phyloP scores from a whole-genome alignment of 2,113 vertebrate genomes.

The Oceanites oceanicus region DNA sequence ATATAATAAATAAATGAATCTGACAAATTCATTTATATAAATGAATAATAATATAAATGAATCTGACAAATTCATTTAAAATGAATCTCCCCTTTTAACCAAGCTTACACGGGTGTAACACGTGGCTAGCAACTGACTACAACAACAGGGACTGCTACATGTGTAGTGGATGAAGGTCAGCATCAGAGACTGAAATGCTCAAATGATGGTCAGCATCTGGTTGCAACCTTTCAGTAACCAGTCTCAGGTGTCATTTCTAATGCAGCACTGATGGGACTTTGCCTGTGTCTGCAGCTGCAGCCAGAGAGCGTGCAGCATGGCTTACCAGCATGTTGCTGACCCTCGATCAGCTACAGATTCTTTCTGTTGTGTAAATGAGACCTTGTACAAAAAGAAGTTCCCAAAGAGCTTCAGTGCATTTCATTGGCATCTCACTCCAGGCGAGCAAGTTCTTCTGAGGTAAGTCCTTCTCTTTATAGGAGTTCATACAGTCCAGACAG shows the following conservation, averaged over 20 bases:
- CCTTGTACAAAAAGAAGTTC: not conserved
- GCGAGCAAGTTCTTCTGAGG: not conserved
- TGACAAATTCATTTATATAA: not conserved
- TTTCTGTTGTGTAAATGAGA: not conserved
- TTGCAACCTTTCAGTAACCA: not conserved
- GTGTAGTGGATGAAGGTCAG: not conserved
- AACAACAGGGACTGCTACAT: not conserved
- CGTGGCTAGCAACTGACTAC: not conserved
- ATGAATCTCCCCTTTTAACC: not conserved
- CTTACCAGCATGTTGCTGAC: not conserved
- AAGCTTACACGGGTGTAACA: not conserved
- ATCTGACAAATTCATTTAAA: not conserved
- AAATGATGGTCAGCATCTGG: not conserved
- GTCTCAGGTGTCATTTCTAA: not conserved
- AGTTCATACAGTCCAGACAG: not conserved
- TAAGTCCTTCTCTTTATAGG: not conserved
- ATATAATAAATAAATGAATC: too few species aligned
- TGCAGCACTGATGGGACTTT: not conserved
- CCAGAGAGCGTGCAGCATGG: not conserved
- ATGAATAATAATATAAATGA: too few species aligned
- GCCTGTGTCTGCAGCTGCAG: not conserved
- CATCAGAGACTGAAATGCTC: not conserved
- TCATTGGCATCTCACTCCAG: not conserved
- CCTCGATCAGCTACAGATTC: not conserved
- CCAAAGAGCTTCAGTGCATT: not conserved